These are phyloP conservation scores for Perccottus glenii DNA, from an alignment of 2,113 vertebrate genomes.

Conservation along the genomic window DNA sequence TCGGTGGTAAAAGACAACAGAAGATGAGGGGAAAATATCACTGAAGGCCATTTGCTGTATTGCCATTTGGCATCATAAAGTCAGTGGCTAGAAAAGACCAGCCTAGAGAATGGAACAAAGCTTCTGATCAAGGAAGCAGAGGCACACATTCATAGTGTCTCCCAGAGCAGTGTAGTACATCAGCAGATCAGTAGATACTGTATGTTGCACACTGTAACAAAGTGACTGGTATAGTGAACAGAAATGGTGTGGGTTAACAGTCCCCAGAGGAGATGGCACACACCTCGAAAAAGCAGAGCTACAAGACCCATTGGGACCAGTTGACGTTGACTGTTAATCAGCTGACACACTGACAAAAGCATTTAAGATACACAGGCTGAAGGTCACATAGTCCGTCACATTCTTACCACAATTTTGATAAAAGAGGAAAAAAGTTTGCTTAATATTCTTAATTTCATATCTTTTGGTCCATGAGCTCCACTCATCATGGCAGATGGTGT, in stretches of 20 bases:
- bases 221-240: neutral
- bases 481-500: slow-evolving; percentile 56
- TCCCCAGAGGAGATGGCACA: neutral
- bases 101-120: neutral
- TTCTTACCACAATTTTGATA: neutral
- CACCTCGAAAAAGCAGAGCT: neutral
- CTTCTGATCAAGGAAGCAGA: neutral
- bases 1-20: neutral
- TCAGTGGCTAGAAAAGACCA: slow-evolving; percentile 6
- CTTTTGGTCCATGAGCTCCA: slow-evolving; percentile 29
- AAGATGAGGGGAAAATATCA: slow-evolving; percentile 2
- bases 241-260: neutral
- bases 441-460: slow-evolving; percentile 32
- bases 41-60: neutral
- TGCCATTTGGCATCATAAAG: slow-evolving; percentile 7
- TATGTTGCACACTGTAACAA: slow-evolving; percentile 5
- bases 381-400: slow-evolving; percentile 5
- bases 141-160: neutral
- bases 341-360: neutral
- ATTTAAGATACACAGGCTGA: neutral
- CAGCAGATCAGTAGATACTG: neutral
- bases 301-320: slow-evolving; percentile 1
- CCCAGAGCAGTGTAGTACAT: neutral
- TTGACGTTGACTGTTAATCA: neutral
- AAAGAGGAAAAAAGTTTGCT: neutral